These are phyloP conservation scores for Eulithis testata DNA, from an alignment of 2,888 invertebrate genomes.

Conservation along the genomic window DNA sequence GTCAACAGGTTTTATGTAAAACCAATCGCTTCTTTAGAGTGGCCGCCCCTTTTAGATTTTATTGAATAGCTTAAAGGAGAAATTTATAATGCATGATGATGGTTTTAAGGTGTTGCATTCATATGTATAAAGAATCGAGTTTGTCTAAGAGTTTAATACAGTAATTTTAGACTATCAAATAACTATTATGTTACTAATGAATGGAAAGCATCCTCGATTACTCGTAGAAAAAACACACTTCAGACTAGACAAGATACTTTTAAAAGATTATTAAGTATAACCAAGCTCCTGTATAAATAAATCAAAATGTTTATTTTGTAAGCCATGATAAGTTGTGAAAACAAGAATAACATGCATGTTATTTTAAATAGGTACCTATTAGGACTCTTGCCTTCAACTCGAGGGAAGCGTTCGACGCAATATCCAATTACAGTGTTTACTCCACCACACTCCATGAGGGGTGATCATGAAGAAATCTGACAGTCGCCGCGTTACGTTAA, in stretches of 20 bases:
- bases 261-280: too few relatives aligned
- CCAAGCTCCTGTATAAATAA: neutral
- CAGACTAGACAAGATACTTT: too few relatives aligned
- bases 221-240: too few relatives aligned
- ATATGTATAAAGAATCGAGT: neutral
- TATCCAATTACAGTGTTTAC: conserved; percentile 63
- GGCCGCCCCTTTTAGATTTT: conserved; percentile 51
- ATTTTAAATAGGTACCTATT: conserved; percentile 27
- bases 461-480: too few relatives aligned
- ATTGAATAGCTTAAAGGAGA: conserved; percentile 28
- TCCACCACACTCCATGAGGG: conserved; percentile 43
- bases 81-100: conserved; percentile 25
- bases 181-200: too few relatives aligned
- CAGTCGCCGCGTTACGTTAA: too few relatives aligned
- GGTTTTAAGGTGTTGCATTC: neutral
- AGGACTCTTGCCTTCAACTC: conserved; percentile 40
- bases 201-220: too few relatives aligned
- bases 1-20: conserved; percentile 62
- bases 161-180: too few relatives aligned
- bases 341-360: conserved; percentile 34
- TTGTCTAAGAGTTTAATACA: neutral
- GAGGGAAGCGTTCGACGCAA: conserved; percentile 44
- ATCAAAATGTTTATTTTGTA: conserved; percentile 7
- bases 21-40: conserved; percentile 55
- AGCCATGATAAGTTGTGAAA: conserved; percentile 30